phyloP scores from a whole-genome alignment of 2,888 invertebrate genomes.

The Odontomyia ornata region DNA sequence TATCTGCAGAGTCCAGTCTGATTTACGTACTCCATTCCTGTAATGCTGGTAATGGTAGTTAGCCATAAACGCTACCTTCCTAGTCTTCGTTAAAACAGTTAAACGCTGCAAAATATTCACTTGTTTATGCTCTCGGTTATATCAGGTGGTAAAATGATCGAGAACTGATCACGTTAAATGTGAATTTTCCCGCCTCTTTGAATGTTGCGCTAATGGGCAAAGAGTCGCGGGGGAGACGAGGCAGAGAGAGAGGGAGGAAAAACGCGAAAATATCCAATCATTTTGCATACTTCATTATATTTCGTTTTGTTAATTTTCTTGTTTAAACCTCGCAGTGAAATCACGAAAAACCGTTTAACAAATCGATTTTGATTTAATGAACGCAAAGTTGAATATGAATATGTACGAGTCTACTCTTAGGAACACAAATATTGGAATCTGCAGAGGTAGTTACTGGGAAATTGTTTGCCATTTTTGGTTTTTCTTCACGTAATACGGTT shows the following conservation, averaged over 20 bases:
- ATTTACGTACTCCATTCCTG: neutral
- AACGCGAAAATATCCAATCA: constrained; percentile 25
- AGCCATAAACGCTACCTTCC: too few species aligned
- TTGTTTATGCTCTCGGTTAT: neutral
- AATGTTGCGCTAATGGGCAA: neutral
- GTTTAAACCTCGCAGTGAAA: constrained; percentile 1
- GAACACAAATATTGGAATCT: neutral
- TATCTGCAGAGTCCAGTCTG: neutral
- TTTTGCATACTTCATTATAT: constrained; percentile 14
- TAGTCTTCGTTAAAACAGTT: neutral
- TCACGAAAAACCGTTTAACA: constrained; percentile 40
- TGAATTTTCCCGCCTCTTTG: constrained; percentile 33
- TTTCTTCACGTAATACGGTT: too few species aligned
- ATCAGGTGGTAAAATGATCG: constrained; percentile 31
- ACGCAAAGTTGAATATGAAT: neutral
- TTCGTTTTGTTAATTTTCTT: neutral
- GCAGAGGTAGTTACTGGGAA: too few species aligned
- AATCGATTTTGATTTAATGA: constrained; percentile 34
- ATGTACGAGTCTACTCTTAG: too few species aligned
- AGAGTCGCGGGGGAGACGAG: too few species aligned
- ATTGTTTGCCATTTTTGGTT: too few species aligned
- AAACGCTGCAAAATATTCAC: neutral
- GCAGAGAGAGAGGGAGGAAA: too few species aligned
- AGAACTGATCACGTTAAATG: constrained; percentile 40
- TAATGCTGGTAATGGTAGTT: neutral